Base-by-base conservation (phyloP, 1,140 invertebrate species). In the Harpegnathos saltator region DNA sequence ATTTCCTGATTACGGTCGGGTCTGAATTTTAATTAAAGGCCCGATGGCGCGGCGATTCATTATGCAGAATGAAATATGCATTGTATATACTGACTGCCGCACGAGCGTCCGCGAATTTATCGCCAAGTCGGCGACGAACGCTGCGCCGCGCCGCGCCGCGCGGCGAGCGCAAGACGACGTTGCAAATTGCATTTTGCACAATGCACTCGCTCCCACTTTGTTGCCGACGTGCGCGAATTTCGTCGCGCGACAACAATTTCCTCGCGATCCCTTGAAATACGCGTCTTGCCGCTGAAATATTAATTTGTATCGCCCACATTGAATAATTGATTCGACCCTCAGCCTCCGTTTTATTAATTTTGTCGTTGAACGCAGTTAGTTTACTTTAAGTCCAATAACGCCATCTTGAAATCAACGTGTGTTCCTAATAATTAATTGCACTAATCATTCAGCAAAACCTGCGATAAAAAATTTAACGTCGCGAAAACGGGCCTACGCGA, bases 21-120 rank as follows among this genome's bases (percentile, higher is more conserved):
- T 65, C 85, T 84, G 82, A 84, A 86, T 88, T 88, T 88, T 88
- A 88, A 88, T 88, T 88, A 84, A 86, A 86, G 72, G 63, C 72
- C 52, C 75, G 63, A 61, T 59, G 74, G 63, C 82, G 82, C 65
- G 74, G 44, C 68, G 68, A 84, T 88, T 88, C 66, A 86, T 88
- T 88, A 88, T 82, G 84, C 78, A 74, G 24, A 82, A 86, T 84
- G 87, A 88, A 88, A 88, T 88, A 86, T 86, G 78, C 82, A 84
- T 86, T 84, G 82, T 84, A 68, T 83, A 83, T 75, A 77, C 85
- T 66, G 85, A 82, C 75, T 78, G 65, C 33, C 63, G 73, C 68
- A 72, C 72, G 82, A 85, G 83, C 66, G 59, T 62, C 74, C 54
- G 44, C 38, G 73, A 59, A 88, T 88, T 88, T 88, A 88, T 88